Evolutionary conservation across 2,113 vertebrate genomes (phyloP).

Genomic region (Heterotis niloticus): DNA sequence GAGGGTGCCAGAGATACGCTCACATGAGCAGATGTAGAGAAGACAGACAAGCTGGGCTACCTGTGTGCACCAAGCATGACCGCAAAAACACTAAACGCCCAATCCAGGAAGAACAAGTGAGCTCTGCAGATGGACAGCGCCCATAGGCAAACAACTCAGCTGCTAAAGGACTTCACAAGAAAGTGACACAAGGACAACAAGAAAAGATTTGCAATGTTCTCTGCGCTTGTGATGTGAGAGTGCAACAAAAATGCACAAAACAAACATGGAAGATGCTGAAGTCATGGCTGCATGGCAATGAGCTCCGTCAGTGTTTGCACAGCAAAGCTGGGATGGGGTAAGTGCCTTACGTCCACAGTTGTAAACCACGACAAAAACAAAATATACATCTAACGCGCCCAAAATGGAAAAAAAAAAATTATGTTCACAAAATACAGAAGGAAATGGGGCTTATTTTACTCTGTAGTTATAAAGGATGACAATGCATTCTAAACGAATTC

Average conservation of each 20-base stretch:
- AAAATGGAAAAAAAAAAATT: too few relatives aligned
- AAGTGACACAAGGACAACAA: not conserved
- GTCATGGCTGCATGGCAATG: not conserved
- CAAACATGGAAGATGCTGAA: not conserved
- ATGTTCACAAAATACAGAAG: too few relatives aligned
- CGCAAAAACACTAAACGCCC: not conserved
- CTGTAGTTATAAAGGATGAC: too few relatives aligned
- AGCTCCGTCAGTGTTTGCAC: too few relatives aligned
- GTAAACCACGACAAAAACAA: too few relatives aligned
- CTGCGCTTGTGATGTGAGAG: not conserved
- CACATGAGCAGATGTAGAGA: constrained; percentile 14
- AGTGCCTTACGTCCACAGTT: too few relatives aligned
- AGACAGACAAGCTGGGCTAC: not conserved
- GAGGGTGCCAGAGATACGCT: too few relatives aligned
- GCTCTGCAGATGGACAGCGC: not conserved
- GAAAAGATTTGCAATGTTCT: not conserved
- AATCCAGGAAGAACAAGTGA: not conserved
- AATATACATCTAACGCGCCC: too few relatives aligned
- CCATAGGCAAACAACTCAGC: too few relatives aligned
- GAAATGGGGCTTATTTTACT: too few relatives aligned
- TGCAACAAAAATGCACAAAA: not conserved
- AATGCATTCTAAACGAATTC: too few relatives aligned
- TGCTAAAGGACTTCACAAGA: not conserved
- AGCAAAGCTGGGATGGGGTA: too few relatives aligned
- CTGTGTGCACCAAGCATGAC: not conserved